Base-by-base conservation (phyloP, 2,113 vertebrate genomes). In the Tupaia tana region DNA sequence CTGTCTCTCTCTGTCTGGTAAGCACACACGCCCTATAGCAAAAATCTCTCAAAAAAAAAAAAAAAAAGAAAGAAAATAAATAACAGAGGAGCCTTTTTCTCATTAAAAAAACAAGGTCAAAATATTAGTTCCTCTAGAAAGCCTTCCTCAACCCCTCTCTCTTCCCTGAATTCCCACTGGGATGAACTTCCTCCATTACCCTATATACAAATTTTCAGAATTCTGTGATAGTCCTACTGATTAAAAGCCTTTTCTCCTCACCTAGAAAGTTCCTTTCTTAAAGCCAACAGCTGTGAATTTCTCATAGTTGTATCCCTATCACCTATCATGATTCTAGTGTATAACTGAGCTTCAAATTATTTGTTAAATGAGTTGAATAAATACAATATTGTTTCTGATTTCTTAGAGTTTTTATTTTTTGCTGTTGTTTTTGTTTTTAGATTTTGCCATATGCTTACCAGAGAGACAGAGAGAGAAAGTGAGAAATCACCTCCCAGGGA, bases 41-140 rank as follows among this genome's bases (percentile, higher is more conserved):
- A 43, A 43, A 43, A 43, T 5, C 43, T 43, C 43, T 31, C 61
- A 90, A 29, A 64, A 43, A 43, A 43, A 43, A 43, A 43, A 43
- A 43, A 43, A 43, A 43, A 43, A 5, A 43, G 5, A 43, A 58
- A 95, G 9, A 82, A 59, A 81, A 84, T 29, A 54, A 81, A n/a
- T 31, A 34, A 75, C n/a, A 24, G 29, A 64, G 56, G 14, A 77
- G 71, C 22, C 52, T 59, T 52, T 19, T 63, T 24, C 56, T 88
- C 34, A 54, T 66, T 78, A 96, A 67, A 81, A 81, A 92, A 70
- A 2, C n/a, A 66, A 70, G 25, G 74, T 88, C 83, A 56, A 82
- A 74, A 88, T 43, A 58, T 20, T 22, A 56, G 3, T 11, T 8
- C 52, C 31, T 71, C 43, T 19, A 25, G n/a, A 58, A 67, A 81